These are phyloP conservation scores for Armadillidium nasatum DNA, from an alignment of 1,140 invertebrate species.

Conservation along the genomic window DNA sequence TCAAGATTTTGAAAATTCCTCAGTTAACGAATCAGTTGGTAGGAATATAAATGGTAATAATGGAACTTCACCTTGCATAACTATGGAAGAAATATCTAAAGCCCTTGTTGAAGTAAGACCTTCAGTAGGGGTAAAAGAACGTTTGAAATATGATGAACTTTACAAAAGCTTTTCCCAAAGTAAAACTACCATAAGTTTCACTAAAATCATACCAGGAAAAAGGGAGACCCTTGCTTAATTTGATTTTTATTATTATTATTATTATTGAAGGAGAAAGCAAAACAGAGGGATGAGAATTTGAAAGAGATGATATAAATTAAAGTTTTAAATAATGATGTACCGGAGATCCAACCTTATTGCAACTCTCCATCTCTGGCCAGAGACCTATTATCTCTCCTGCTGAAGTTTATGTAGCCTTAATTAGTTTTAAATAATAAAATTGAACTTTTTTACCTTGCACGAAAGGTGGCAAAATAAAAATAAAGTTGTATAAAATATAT, in stretches of 20 bases:
- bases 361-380: too few species aligned
- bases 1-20: slow-evolving; percentile 45
- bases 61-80: not conserved
- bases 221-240: slow-evolving; percentile 38
- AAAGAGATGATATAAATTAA: too few species aligned
- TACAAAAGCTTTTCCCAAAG: slow-evolving; percentile 47
- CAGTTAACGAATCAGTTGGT: not conserved
- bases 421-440: too few species aligned
- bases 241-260: not conserved
- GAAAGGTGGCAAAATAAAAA: too few species aligned
- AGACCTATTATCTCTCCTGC: too few species aligned
- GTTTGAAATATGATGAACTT: slow-evolving; percentile 56
- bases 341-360: too few species aligned
- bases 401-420: too few species aligned
- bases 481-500: too few species aligned
- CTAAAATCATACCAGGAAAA: slow-evolving; percentile 30
- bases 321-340: too few species aligned
- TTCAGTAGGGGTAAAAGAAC: slow-evolving; percentile 60
- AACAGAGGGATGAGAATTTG: too few species aligned
- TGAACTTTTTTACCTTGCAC: too few species aligned
- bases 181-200: not conserved
- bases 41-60: not conserved
- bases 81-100: slow-evolving; percentile 44
- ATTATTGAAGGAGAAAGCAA: too few species aligned
- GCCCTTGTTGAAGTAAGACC: slow-evolving; percentile 61